These are phyloP conservation scores for Acleris cristana DNA, from an alignment of 2,888 invertebrate species.

Conservation along the genomic window DNA sequence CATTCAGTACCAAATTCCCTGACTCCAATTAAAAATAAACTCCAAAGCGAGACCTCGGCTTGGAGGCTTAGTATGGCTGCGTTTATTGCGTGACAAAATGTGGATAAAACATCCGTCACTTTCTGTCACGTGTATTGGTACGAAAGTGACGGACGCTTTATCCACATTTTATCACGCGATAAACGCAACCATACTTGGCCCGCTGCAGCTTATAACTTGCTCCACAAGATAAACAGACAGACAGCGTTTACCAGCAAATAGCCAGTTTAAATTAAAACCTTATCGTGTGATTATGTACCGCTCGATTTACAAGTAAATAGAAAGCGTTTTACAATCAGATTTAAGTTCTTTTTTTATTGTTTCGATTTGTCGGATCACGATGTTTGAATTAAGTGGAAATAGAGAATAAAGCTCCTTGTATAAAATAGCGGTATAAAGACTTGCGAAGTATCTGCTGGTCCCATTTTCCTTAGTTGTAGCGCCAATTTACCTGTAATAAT, in stretches of 20 bases:
- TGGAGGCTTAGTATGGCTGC: no score
- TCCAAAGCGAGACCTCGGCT: no score
- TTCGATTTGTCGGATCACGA: conserved; percentile 30
- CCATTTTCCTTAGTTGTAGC: not conserved
- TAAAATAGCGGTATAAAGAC: not conserved
- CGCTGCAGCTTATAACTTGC: conserved; percentile 6
- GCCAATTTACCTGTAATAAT: conserved; percentile 26
- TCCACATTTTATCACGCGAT: no score
- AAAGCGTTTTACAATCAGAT: conserved; percentile 32
- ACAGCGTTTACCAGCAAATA: conserved; percentile 16
- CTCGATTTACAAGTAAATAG: conserved; percentile 23
- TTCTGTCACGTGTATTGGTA: no score
- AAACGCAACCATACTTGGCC: no score
- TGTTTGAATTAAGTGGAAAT: conserved; percentile 17
- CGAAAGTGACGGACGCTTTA: no score
- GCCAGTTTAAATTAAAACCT: conserved; percentile 10
- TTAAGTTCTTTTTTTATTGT: conserved; percentile 24
- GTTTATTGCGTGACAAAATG: no score
- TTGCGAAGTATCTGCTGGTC: not conserved
- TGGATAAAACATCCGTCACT: no score
- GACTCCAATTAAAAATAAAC: no score
- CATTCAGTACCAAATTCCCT: no score
- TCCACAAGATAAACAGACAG: conserved; percentile 10
- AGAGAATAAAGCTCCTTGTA: conserved; percentile 6
- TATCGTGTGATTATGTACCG: conserved; percentile 30